Evolutionary conservation across 64 coral and sea anemone genomes (phyloP), one percentile per base, ranked within the genome.

Genomic region (Actinia tenebrosa): DNA sequence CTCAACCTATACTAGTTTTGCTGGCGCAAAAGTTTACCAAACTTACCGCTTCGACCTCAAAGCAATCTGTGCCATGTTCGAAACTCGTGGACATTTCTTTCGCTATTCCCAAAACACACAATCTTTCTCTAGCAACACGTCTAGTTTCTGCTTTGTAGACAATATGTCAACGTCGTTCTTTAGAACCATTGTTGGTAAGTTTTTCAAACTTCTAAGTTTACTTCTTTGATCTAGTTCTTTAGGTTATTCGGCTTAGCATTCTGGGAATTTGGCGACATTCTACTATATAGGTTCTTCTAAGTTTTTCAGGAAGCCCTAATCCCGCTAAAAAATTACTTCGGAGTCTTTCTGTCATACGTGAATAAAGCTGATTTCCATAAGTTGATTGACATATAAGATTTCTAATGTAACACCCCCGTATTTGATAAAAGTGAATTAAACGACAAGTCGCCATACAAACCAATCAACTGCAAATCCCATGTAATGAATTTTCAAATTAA

Each of bases 11-110:
- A n/a, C n/a, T 37, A 37, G 30, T 91, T 60, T 89, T 52, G 10
- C 4, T 66, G 61, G 22, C 7, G 5, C 19, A 66, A 91, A 86
- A 83, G 14, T 47, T 77, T 84, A 44, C 7, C n/a, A 55, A 85
- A 93, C 94, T 93, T 87, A 97, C 94, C 91, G 91, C 86, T 45
- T 91, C 91, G 16, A 97, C 91, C 52, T 93, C 91, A 85, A 97
- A 97, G 52, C 94, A 93, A 45, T 97, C 94, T 19, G 94, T 97
- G 7, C 94, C 94, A 71, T 97, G 81, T 71, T 80, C 53, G 58
- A 75, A 88, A 26, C 86, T 84, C 77, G 62, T 71, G 88, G 79
- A 89, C 94, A 97, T 97, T 26, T 90, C 60, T 52, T 30, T 30
- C 8, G 82, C 26, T 61, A 59, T 26, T 53, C 15, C 52, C n/a